These are phyloP conservation scores for Xylota segnis DNA, from an alignment of 2,888 invertebrate species.

Conservation along the genomic window DNA sequence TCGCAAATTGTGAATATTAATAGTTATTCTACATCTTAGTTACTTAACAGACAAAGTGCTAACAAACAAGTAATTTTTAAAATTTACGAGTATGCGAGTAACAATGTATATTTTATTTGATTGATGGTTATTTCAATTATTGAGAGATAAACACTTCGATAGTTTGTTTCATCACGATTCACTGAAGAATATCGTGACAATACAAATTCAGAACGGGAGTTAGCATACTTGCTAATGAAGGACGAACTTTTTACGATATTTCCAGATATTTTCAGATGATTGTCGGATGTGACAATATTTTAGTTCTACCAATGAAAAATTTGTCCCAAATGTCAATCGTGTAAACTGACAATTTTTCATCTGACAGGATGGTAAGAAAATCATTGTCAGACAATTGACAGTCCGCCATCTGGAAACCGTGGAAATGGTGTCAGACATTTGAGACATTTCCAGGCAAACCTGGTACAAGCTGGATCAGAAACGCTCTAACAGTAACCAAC, in stretches of 20 bases:
- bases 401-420: too few species aligned
- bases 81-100: background rate
- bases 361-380: too few species aligned
- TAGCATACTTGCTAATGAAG: background rate
- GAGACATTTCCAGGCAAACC: too few species aligned
- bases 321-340: too few species aligned
- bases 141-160: background rate
- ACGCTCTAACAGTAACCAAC: too few species aligned
- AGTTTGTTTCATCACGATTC: constrained; percentile 10
- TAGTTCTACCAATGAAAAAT: too few species aligned
- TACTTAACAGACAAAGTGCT: background rate
- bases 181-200: constrained; percentile 6
- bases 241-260: background rate
- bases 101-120: background rate
- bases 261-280: too few species aligned
- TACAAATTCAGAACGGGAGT: background rate
- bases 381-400: too few species aligned
- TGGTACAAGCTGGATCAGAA: too few species aligned
- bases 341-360: too few species aligned
- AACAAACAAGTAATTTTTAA: background rate
- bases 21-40: background rate
- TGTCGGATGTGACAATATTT: too few species aligned
- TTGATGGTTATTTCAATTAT: background rate
- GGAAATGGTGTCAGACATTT: too few species aligned
- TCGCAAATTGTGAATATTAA: background rate